phyloP scores from a whole-genome alignment of 2,113 vertebrate species.

The Psilopogon haemacephalus region DNA sequence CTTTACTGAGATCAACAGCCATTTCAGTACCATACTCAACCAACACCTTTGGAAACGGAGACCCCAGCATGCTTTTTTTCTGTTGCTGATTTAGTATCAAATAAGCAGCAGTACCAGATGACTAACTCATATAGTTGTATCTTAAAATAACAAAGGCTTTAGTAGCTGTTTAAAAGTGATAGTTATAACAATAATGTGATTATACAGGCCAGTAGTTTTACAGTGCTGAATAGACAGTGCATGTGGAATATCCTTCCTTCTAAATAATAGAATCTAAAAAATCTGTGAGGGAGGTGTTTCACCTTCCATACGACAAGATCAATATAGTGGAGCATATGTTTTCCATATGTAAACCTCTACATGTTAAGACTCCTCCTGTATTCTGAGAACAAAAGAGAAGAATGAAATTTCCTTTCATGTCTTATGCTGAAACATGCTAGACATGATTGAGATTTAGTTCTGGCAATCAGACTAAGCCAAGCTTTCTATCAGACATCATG shows the following conservation, averaged over 20 bases:
- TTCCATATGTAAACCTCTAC: neutral
- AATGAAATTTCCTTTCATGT: neutral
- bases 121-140: neutral
- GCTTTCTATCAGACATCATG: neutral
- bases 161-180: neutral
- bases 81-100: neutral
- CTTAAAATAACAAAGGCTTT: slow-evolving; percentile 2
- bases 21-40: neutral
- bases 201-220: neutral
- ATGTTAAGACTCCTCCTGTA: neutral
- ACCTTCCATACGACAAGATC: neutral
- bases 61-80: neutral
- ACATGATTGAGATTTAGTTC: neutral
- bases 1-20: neutral
- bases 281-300: neutral
- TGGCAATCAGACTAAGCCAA: neutral
- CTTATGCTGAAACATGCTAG: neutral
- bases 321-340: neutral
- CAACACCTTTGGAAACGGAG: neutral
- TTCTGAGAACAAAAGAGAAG: neutral
- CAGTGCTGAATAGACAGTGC: neutral
- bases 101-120: neutral
- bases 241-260: neutral
- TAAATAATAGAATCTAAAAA: neutral
- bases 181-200: neutral